phyloP scores from a whole-genome alignment of 1,140 invertebrate genomes.

The Monomorium pharaonis region DNA sequence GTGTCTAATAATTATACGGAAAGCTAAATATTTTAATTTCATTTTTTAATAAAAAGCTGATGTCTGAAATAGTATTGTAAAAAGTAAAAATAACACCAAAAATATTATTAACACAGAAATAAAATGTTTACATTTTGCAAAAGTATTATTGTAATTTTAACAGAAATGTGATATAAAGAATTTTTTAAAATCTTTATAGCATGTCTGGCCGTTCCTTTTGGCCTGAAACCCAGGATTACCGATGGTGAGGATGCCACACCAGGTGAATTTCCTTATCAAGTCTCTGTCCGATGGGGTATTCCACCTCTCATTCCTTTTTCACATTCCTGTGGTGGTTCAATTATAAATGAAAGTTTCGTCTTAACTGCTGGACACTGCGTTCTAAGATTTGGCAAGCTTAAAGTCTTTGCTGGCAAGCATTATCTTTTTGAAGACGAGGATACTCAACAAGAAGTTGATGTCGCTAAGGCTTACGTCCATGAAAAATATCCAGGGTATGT shows the following conservation, averaged over 20 bases:
- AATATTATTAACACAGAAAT: background rate
- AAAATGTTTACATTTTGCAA: background rate
- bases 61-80: background rate
- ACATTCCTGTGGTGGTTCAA: constrained; percentile 86
- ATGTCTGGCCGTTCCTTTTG: constrained; percentile 31
- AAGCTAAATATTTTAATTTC: background rate
- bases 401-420: constrained; percentile 58
- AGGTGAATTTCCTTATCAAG: constrained; percentile 82
- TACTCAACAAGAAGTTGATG: constrained; percentile 81
- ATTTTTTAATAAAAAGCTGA: background rate
- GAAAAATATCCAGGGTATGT: constrained; percentile 61
- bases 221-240: constrained; percentile 71
- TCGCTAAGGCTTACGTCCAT: constrained; percentile 75
- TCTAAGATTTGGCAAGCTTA: background rate
- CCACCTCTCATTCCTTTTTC: constrained; percentile 58
- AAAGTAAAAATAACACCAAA: background rate
- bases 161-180: background rate
- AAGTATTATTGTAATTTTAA: background rate
- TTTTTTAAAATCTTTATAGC: constrained; percentile 28
- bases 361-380: constrained; percentile 86
- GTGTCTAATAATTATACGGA: background rate
- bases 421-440: constrained; percentile 73
- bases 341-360: constrained; percentile 82
- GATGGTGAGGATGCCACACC: constrained; percentile 69
- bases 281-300: constrained; percentile 72